A percentile compares a stretch with the other conserved stretches of the same genome.
These are phyloP conservation scores for Peucedramus taeniatus DNA, from an alignment of 2,113 vertebrate species.

Conservation along the genomic window DNA sequence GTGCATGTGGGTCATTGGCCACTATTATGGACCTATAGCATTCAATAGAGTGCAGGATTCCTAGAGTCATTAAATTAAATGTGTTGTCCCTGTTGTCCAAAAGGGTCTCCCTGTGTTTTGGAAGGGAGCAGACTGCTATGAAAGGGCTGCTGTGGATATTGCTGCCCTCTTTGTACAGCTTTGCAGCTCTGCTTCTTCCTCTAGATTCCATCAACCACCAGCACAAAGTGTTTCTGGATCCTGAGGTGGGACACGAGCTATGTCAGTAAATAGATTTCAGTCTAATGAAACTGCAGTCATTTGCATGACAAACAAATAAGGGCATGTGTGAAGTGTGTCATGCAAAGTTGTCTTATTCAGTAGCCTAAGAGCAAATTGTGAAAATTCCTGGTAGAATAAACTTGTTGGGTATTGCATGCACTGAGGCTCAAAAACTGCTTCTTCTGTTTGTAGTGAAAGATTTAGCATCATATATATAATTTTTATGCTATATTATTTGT, in stretches of 20 bases:
- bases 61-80: background rate
- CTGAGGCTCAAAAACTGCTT: background rate
- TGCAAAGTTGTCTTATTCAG: background rate
- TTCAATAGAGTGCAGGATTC: background rate
- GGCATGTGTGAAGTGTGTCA: background rate
- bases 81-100: background rate
- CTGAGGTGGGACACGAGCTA: background rate
- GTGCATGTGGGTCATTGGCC: background rate
- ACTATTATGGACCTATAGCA: background rate
- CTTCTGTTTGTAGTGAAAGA: constrained; percentile 6
- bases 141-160: background rate
- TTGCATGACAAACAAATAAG: background rate
- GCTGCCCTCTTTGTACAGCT: background rate
- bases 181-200: background rate
- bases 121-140: background rate
- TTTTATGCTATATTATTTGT: constrained; percentile 11
- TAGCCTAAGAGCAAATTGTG: background rate
- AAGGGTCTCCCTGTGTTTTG: background rate
- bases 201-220: background rate
- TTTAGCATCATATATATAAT: background rate
- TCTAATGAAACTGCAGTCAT: background rate
- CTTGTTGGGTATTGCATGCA: background rate
- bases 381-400: background rate
- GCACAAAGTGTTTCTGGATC: background rate
- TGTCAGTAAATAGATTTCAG: background rate